Percentiles rank a stretch among this genome's conserved stretches.
Conservation (phyloP, 1,140 invertebrate species). For the Temnothorax curvispinosus region DNA sequence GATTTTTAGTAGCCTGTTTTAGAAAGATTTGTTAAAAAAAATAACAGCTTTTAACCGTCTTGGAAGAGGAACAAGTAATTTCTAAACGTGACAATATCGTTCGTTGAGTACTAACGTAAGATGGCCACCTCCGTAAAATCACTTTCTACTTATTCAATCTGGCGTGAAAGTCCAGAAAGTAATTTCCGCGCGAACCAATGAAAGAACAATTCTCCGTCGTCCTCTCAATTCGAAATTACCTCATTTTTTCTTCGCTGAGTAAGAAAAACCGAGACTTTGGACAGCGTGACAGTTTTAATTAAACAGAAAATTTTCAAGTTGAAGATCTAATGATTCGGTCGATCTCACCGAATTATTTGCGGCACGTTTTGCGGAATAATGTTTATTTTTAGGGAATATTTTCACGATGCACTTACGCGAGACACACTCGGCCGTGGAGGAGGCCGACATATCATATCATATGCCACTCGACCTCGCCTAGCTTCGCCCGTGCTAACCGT, state of each 20-base stretch:
- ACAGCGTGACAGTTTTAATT: neutral
- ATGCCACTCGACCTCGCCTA: slow-evolving; percentile 77
- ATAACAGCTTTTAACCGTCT: neutral
- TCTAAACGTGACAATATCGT: neutral
- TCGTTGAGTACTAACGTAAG: neutral
- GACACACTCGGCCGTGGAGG: slow-evolving; percentile 69
- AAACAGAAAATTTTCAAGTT: neutral
- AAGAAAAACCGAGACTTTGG: neutral
- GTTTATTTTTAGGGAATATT: slow-evolving; percentile 74
- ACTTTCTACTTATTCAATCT: slow-evolving; percentile 44
- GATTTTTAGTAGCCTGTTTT: neutral
- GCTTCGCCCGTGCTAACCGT: slow-evolving; percentile 66
- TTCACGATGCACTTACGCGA: slow-evolving; percentile 57
- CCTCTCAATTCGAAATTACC: slow-evolving; percentile 18
- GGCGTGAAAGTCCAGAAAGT: slow-evolving; percentile 11
- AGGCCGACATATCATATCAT: slow-evolving; percentile 78
- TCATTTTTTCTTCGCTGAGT: neutral
- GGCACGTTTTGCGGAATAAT: slow-evolving; percentile 50
- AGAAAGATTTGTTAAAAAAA: neutral
- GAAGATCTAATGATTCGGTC: neutral
- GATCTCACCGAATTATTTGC: neutral
- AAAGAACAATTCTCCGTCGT: slow-evolving; percentile 8
- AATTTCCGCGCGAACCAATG: slow-evolving; percentile 15
- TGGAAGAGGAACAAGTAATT: slow-evolving; percentile 1
- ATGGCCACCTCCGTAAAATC: neutral